Percentiles rank a stretch among this genome's conserved stretches.
These are phyloP conservation scores for Pitangus sulphuratus DNA, from an alignment of 2,797 vertebrate species.

Conservation along the genomic window DNA sequence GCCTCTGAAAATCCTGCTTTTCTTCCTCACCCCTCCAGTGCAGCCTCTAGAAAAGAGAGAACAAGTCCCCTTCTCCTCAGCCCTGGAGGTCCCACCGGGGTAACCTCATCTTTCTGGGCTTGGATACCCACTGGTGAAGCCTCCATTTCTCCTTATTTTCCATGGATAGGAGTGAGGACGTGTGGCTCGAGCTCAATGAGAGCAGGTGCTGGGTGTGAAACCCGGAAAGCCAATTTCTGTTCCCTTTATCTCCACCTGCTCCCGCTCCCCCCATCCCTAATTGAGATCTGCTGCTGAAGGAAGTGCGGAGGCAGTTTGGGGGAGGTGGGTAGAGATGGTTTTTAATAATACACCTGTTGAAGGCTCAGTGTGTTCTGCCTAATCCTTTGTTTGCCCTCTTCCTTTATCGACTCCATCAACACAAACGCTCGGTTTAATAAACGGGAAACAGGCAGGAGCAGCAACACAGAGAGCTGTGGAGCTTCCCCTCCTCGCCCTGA, in stretches of 20 bases:
- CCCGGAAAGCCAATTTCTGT: neutral
- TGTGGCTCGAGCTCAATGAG: accelerated
- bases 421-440: neutral
- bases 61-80: neutral
- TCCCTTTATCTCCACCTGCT: neutral
- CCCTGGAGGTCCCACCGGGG: neutral
- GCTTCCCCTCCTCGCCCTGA: neutral
- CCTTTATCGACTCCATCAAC: neutral
- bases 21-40: neutral
- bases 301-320: neutral
- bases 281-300: neutral
- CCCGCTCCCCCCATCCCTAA: neutral
- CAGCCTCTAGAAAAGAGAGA: neutral
- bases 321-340: neutral
- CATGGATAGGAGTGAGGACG: accelerated
- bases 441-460: neutral
- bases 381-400: constrained; percentile 6
- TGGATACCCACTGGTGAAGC: neutral
- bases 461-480: neutral
- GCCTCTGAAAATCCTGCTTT: neutral
- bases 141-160: neutral
- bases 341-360: neutral
- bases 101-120: neutral
- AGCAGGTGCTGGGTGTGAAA: neutral
- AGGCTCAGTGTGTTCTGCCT: neutral